Evolutionary conservation across 2,888 invertebrate species (phyloP).

Genomic region (Pinctada fucata): DNA sequence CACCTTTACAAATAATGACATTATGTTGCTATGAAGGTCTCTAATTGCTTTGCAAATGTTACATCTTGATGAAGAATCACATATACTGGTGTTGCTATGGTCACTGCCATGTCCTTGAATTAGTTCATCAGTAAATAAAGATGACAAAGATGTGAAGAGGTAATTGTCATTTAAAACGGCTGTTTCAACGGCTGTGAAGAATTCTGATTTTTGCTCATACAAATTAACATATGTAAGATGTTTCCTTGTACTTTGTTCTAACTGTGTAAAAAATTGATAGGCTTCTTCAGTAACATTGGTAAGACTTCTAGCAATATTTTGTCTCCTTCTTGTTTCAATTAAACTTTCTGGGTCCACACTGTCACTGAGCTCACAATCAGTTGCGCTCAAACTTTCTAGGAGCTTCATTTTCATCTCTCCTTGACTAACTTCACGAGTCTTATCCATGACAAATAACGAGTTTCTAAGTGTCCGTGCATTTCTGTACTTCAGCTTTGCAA

Average conservation of each 20-base stretch:
- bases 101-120: background rate
- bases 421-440: no score
- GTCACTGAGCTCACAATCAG: no score
- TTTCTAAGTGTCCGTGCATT: no score
- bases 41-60: conserved; percentile 6
- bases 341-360: no score
- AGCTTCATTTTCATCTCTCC: no score
- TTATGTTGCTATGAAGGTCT: no score
- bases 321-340: no score
- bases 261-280: conserved; percentile 18
- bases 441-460: no score
- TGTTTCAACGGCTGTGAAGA: background rate
- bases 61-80: conserved; percentile 1
- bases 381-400: no score
- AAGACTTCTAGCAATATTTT: no score
- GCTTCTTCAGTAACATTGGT: conserved; percentile 21
- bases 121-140: background rate
- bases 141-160: background rate
- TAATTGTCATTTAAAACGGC: background rate
- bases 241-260: conserved; percentile 20
- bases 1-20: no score
- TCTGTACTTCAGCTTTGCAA: no score
- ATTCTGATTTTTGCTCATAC: background rate
- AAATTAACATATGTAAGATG: conserved; percentile 22
- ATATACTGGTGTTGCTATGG: conserved; percentile 1